These are phyloP conservation scores for Bothrops jararaca DNA, from an alignment of 2,113 vertebrate species.

Conservation along the genomic window DNA sequence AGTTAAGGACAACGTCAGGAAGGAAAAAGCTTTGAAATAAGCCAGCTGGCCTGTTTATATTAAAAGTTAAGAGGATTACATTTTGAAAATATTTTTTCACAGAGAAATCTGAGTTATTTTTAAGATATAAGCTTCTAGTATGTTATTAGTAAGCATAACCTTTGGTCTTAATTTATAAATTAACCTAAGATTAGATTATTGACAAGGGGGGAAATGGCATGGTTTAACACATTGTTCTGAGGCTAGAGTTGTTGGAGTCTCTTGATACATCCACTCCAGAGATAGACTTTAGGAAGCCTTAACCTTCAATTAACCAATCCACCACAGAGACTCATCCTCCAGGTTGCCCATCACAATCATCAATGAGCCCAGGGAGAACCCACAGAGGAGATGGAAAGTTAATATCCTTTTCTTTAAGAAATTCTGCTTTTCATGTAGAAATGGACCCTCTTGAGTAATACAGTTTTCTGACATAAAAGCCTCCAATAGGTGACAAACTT, in stretches of 20 bases:
- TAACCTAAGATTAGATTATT: neutral
- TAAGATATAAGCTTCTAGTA: neutral
- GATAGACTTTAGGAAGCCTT: neutral
- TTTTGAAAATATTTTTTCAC: neutral
- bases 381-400: neutral
- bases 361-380: too few species aligned
- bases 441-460: neutral
- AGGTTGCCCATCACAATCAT: neutral
- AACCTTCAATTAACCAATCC: neutral
- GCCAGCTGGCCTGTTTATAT: neutral
- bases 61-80: neutral
- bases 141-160: neutral
- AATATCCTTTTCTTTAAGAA: neutral
- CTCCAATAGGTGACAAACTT: neutral
- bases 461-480: neutral
- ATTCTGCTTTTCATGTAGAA: neutral
- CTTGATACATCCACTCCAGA: neutral
- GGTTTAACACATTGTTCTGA: neutral
- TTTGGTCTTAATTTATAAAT: neutral
- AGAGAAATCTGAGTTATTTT: neutral
- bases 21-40: neutral
- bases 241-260: neutral
- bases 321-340: neutral
- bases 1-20: neutral
- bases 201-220: neutral